Conservation (phyloP, 2,797 vertebrate genomes). For the Ataeniobius toweri region DNA sequence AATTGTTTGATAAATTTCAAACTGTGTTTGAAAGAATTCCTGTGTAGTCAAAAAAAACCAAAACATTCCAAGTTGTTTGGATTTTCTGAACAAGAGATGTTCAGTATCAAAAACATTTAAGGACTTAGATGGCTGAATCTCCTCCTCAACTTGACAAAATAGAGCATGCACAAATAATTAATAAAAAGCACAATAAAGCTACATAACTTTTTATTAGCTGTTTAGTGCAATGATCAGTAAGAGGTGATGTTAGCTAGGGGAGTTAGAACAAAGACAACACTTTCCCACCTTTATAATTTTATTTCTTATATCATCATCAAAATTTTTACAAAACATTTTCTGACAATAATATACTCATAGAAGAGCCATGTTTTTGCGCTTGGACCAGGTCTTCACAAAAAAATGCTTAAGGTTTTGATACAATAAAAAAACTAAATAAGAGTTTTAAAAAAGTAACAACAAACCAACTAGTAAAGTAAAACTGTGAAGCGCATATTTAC, state of each 20-base stretch:
- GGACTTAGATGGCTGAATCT: background rate
- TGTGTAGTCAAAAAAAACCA: background rate
- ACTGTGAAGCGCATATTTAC: slow-evolving; percentile 84
- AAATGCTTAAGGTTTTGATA: slow-evolving; percentile 75
- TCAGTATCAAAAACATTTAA: background rate
- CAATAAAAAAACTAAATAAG: slow-evolving; percentile 60
- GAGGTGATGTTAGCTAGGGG: background rate
- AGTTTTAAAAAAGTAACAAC: slow-evolving; percentile 59
- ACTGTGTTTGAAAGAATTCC: no score
- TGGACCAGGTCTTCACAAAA: slow-evolving; percentile 82
- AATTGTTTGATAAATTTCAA: no score
- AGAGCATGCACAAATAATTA: background rate
- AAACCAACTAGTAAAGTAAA: slow-evolving; percentile 74
- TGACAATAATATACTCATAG: slow-evolving; percentile 88
- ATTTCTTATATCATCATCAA: slow-evolving; percentile 88
- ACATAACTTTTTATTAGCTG: no score
- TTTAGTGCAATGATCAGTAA: background rate
- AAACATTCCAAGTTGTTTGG: background rate
- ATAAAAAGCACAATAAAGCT: background rate
- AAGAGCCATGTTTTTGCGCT: slow-evolving; percentile 84
- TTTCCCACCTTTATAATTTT: slow-evolving; percentile 84
- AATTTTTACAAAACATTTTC: slow-evolving; percentile 89
- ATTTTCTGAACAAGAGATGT: background rate
- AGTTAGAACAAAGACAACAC: slow-evolving; percentile 10
- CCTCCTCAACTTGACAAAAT: background rate